Base-by-base conservation (phyloP, 2,797 vertebrate species). In the Coracias cyanogaster region DNA sequence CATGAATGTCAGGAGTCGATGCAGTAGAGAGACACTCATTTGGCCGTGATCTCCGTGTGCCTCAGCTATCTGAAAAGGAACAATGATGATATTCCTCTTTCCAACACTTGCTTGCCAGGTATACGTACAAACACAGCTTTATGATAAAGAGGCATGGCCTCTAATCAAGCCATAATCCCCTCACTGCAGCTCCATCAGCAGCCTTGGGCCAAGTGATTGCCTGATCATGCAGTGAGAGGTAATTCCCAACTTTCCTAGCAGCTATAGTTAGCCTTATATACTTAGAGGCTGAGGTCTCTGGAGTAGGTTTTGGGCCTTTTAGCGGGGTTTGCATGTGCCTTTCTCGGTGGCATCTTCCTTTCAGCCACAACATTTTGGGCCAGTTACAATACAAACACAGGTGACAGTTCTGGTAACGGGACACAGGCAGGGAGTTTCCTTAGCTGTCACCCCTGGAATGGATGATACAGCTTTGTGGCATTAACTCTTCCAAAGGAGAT, bases 401-500 rank as follows among this genome's bases (percentile, higher is more conserved):
- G 37, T 78, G 57, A 51, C 37, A 11, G 4, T 62, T 76, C 20
- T 57, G n/a, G 24, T 58, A 60, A 62, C 22, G 51, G 55, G 29
- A 61, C 37, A 31, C 28, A 64, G 67, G 28, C 45, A 57, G n/a
- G 15, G 33, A 33, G 18, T 80, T 87, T 57, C 21, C 65, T 76
- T 62, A 49, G 49, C 25, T 82, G 57, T 62, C 41, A 35, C 13
- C 14, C 24, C 26, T 54, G 41, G 26, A 80, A 72, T 35, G n/a
- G 67, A 31, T 51, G 21, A 52, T 82, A 7, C 49, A 61, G 28
- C 15, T 90, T 46, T 70, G 7, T 73, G 58, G 29, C 46, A 61
- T 85, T 87, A 72, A 49, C 26, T 85, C 29, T 86, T 93, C 35
- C 46, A 37, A 73, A 93, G 74, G 69, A 82, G 81, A 90, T 93